Evolutionary conservation across 1,140 invertebrate genomes (phyloP).

Genomic region (Bombus waltoni): DNA sequence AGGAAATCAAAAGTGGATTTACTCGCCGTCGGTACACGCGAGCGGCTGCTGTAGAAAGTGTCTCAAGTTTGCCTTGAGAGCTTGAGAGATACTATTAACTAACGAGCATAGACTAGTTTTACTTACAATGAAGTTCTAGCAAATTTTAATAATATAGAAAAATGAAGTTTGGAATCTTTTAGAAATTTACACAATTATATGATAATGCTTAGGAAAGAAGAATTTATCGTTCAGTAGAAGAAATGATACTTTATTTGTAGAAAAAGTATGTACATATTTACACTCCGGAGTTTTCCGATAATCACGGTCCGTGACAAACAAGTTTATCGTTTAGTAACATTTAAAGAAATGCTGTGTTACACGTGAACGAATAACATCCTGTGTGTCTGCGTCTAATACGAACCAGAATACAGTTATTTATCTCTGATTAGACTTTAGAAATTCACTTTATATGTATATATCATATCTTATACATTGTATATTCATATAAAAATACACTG

Average conservation of each 20-base stretch:
- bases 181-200: not conserved
- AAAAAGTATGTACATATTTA: constrained; percentile 40
- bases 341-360: not conserved
- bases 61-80: not conserved
- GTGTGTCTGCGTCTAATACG: not conserved
- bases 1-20: not conserved
- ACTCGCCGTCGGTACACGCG: not conserved
- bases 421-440: not conserved
- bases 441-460: not conserved
- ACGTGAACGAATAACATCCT: not conserved
- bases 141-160: not conserved
- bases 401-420: not conserved
- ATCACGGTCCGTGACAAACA: too few species aligned
- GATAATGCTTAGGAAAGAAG: not conserved
- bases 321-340: not conserved
- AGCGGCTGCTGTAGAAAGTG: too few species aligned
- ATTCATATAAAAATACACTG: not conserved
- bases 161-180: not conserved
- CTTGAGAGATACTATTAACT: too few species aligned
- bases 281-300: not conserved
- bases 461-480: not conserved
- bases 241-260: not conserved
- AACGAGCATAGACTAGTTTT: not conserved
- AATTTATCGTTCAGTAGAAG: not conserved
- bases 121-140: not conserved